Evolutionary conservation across 1,140 invertebrate species (phyloP), one percentile per base, ranked within the genome.

Genomic region (Acromyrmex echinatior): DNA sequence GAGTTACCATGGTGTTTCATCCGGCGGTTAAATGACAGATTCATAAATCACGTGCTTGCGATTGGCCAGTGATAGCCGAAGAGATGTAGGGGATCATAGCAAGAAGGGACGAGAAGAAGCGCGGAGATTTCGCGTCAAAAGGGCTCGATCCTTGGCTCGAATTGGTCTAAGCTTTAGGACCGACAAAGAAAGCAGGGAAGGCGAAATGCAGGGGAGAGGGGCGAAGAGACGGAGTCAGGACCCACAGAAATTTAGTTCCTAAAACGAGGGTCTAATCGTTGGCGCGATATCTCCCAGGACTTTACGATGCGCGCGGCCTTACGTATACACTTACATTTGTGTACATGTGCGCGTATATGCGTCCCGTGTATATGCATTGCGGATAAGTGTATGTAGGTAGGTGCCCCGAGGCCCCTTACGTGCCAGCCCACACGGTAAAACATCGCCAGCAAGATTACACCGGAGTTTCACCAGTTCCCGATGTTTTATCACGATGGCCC

Each of bases 401-500:
- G 21, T 66, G 51, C 65, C 60, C 51, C 51, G 81, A 56, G 71
- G 49, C 63, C 51, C 53, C 87, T 86, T 85, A 63, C 58, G 89
- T 90, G 80, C 71, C 66, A 77, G 80, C 68, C 86, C 45, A 53
- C 73, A 62, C 88, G 89, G 89, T 92, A 91, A 92, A 93, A 92
- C 92, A 93, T 93, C 91, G 90, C 88, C 87, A 73, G 89, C 91
- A 93, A 93, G 92, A 93, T 93, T 93, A 92, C 91, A 93, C 74
- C 91, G 66, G 91, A 93, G 92, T 93, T 92, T 92, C 92, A 87
- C 92, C 91, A 92, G 91, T 92, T 93, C 88, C 91, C 91, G 86
- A 93, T 92, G 92, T 92, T 93, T 93, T 93, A 93, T 93, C 92
- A 88, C 88, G 91, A 93, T 93, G 88, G 86, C 86, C 90, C 86